Base-by-base conservation (phyloP, 2,113 vertebrate genomes). In the Elaphurus davidianus region DNA sequence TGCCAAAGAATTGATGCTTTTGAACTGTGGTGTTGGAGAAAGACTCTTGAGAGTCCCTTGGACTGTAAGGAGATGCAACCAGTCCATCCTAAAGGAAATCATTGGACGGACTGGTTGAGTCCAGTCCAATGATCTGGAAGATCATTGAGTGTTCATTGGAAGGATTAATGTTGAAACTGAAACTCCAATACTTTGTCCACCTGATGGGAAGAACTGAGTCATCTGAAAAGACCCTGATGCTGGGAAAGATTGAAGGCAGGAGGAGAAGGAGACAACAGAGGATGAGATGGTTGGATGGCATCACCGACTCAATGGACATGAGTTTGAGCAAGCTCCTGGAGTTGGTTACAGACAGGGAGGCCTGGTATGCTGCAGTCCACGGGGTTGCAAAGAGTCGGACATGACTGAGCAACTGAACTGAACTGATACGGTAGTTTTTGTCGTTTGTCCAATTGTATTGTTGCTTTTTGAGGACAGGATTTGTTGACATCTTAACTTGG, bases 281-380 rank as follows among this genome's bases (percentile, higher is more conserved):
- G 19, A 71, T 71, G 9, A 36, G n/a, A 71, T 71, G n/a, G 67
- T 0, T 71, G 19, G n/a, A 23, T 40, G 67, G n/a, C 67, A 23
- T 71, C 67, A 74, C n/a, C 1, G n/a, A 74, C n/a, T 40, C 36
- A 3, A 6, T 40, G n/a, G 67, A 23, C 1, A 1, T 40, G 67
- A 12, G n/a, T 40, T 1, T 71, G 10, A 40, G 19, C 12, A 21
- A 23, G 1, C 2, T 71, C 2, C 1, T 0, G 67, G n/a, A 12
- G 67, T 25, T 74, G 19, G 19, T 40, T 36, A 23, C 12, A 19
- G n/a, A 40, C n/a, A 71, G 67, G 67, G 67, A 40, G 10, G 10
- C n/a, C n/a, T 40, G 67, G n/a, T 0, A 0, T 13, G 67, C 67
- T 74, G 5, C 0, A 11, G n/a, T 40, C 19, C n/a, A 40, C 12